Base-by-base conservation (phyloP, 1,140 invertebrate species). In the Fopius arisanus region DNA sequence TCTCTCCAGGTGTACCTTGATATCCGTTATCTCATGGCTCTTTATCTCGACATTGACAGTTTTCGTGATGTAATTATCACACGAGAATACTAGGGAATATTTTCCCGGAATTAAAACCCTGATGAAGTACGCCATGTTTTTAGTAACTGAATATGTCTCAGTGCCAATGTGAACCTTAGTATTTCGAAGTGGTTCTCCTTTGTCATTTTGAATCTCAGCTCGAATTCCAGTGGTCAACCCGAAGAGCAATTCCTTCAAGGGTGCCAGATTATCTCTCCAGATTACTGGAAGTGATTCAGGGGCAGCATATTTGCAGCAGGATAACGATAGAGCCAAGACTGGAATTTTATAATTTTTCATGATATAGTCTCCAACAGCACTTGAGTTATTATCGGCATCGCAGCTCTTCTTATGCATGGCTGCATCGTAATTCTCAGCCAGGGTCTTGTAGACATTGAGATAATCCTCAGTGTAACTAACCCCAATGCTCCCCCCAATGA, bases 281-380 rank as follows among this genome's bases (percentile, higher is more conserved):
- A 96, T 90, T 48, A 86, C 89, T 0, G 92, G 92, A 28, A 97
- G 89, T 9, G 91, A 87, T 3, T 86, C 84, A 12, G 92, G 87
- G 0, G 81, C 72, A 0, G 95, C 95, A 89, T 94, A 94, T 76
- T 94, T 94, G 80, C 95, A 96, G 79, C 95, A 97, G 54, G 91
- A 88, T 16, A 92, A 80, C 74, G 90, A 90, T 26, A 90, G 84
- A 51, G 87, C 81, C 37, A 87, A 80, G 63, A 84, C 84, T 43
- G 85, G 81, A 48, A 82, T 78, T 9, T 84, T 75, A 67, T 83
- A 87, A 68, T 79, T 63, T 0, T 75, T 67, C 10, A 81, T 73
- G 67, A 88, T 86, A 37, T 79, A 85, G 67, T 86, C 40, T 40
- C 79, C 78, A 16, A 84, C 77, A 16, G 76, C 68, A 74, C 80